A percentile compares a stretch with the other conserved stretches of the same genome.
Evolutionary conservation across 2,797 vertebrate genomes (phyloP).

Genomic region (Acrossocheilus wenchowensis): DNA sequence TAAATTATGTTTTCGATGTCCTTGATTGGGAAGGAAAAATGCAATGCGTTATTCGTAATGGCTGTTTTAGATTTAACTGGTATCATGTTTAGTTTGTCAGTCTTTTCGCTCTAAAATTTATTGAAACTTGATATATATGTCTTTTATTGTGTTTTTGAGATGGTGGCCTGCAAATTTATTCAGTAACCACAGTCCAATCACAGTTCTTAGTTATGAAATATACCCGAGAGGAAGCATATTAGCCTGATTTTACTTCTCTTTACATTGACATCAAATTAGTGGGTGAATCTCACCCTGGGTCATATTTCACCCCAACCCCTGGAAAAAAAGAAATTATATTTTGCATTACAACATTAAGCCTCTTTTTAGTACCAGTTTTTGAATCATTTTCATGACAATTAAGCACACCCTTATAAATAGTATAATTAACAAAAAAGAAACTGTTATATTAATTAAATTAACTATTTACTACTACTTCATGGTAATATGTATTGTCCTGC

Average conservation of each 20-base stretch:
- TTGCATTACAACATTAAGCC: not conserved
- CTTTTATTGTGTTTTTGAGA: not conserved
- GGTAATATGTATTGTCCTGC: not conserved
- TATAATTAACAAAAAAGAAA: not conserved
- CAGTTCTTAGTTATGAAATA: constrained; percentile 1
- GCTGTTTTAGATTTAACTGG: constrained; percentile 26
- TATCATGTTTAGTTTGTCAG: constrained; percentile 12
- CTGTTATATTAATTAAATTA: not conserved
- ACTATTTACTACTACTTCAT: not conserved
- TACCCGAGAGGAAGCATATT: not conserved
- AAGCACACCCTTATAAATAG: not conserved
- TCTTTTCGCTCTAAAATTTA: not conserved
- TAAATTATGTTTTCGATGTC: constrained; percentile 28
- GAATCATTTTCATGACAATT: not conserved
- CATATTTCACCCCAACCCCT: not conserved
- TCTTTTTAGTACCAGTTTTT: not conserved
- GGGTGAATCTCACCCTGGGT: not conserved
- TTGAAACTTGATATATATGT: not conserved
- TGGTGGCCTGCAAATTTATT: not conserved
- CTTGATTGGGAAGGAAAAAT: constrained; percentile 23
- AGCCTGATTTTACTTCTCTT: not conserved
- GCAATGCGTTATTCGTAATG: constrained; percentile 16
- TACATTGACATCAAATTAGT: not conserved
- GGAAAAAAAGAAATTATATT: not conserved
- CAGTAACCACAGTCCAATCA: not conserved